Base-by-base conservation (phyloP, 1,140 invertebrate genomes). In the Drosophila novamexicana region DNA sequence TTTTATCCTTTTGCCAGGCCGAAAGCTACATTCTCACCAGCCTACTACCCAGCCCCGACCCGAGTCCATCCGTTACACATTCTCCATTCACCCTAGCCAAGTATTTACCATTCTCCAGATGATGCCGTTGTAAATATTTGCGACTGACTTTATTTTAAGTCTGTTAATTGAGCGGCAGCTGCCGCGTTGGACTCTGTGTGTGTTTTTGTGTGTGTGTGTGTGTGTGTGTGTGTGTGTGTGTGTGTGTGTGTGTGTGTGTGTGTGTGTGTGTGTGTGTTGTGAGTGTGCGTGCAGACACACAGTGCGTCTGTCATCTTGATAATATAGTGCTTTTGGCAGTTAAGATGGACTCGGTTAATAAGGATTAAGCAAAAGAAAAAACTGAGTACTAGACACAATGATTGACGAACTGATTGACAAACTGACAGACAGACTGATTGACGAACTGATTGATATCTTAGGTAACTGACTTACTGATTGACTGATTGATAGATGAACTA, bases 1-100 rank as follows among this genome's bases (percentile, higher is more conserved):
- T 81, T 85, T 78, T 86, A 86, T 85, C 82, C 81, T 78, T 85
- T 75, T 81, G 75, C 56, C 74, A 77, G 81, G 57, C 68, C 72
- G 34, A 52, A 49, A 49, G 59, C 69, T 54, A 73, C 71, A 63
- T 44, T 49, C 47, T 40, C 14, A 34, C 32, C 44, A 40, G 34
- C 22, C 22, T 1, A 22, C 22, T 3, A 10, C 10, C 29, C 32
- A 10, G 14, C 1, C 3, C 2, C 14, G 7, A 29, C 22, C 22
- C 22, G 5, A 4, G 22, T 29, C 42, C 42, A 45, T 45, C 8
- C 42, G 42, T 45, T 6, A 22, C 18, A 12, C 29, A 36, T 50
- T 50, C 29, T 22, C 12, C 49, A 32, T 32, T 36, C 16, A 18
- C n/a, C 10, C 45, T 39, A 67, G 39, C 47, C 32, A 36, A 39